These are phyloP conservation scores for Schizopygopsis malacanthus DNA, from an alignment of 2,797 vertebrate genomes.

Conservation along the genomic window DNA sequence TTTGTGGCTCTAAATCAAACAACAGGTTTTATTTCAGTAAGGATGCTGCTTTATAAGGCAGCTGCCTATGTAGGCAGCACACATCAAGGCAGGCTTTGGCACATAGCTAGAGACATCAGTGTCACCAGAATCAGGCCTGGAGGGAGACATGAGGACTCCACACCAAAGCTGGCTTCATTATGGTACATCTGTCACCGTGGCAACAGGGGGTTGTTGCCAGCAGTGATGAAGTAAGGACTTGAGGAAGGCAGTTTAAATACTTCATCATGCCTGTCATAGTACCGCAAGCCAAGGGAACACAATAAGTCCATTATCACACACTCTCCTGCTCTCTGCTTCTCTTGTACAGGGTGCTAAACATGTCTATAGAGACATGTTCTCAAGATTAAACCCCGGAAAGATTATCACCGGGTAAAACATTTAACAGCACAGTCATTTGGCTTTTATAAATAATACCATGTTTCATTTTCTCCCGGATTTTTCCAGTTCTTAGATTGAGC, in stretches of 20 bases:
- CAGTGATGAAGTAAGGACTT: conserved; percentile 59
- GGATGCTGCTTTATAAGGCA: not conserved
- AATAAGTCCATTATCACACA: conserved; percentile 81
- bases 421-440: conserved; percentile 30
- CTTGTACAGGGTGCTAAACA: conserved; percentile 49
- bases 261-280: conserved; percentile 74
- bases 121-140: conserved; percentile 48
- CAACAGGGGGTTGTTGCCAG: conserved; percentile 67
- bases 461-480: conserved; percentile 7
- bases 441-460: conserved; percentile 23
- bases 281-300: conserved; percentile 71
- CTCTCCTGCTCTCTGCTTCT: conserved; percentile 64
- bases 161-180: conserved; percentile 73
- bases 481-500: conserved; percentile 6
- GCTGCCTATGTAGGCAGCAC: not conserved
- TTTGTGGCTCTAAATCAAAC: conserved; percentile 1
- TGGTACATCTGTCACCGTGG: conserved; percentile 72
- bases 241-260: conserved; percentile 71
- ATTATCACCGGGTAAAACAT: not conserved
- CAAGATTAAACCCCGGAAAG: not conserved
- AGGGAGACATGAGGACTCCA: conserved; percentile 57
- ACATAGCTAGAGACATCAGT: conserved; percentile 20
- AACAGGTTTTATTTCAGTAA: not conserved
- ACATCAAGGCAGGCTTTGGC: conserved; percentile 19
- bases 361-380: conserved; percentile 15